These are phyloP conservation scores for Willowsia nigromaculata DNA, from an alignment of 2,888 invertebrate species.

Conservation along the genomic window DNA sequence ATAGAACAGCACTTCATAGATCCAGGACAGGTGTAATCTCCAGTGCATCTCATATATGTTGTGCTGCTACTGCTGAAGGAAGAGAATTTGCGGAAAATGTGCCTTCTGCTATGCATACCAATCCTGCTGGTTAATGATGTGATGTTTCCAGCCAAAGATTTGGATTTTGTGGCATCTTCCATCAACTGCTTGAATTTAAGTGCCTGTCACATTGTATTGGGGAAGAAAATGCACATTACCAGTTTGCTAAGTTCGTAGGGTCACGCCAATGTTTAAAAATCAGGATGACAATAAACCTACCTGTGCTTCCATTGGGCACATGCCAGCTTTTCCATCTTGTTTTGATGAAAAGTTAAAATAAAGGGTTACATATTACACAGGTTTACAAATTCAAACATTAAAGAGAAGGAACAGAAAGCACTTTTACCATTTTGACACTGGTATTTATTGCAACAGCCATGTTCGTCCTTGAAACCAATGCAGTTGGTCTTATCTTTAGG, in stretches of 20 bases:
- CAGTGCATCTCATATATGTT: constrained; percentile 67
- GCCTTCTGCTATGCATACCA: not conserved
- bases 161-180: constrained; percentile 48
- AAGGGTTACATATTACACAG: not conserved
- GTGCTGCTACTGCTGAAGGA: constrained; percentile 27
- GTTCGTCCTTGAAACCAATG: constrained; percentile 69
- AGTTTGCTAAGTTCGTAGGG: constrained; percentile 66
- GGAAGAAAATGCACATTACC: too few species aligned
- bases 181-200: constrained; percentile 61
- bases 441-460: constrained; percentile 75
- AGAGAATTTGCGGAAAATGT: not conserved
- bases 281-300: too few species aligned
- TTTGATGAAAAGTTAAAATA: too few species aligned
- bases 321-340: not conserved
- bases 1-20: constrained; percentile 73
- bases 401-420: too few species aligned
- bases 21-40: constrained; percentile 71
- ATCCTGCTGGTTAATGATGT: not conserved
- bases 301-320: not conserved
- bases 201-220: too few species aligned
- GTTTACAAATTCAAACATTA: not conserved
- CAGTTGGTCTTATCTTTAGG: constrained; percentile 72
- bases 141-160: not conserved
- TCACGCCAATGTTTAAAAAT: too few species aligned
- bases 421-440: constrained; percentile 72